Evolutionary conservation across 2,113 vertebrate genomes (phyloP).

Genomic region (Phodopus roborovskii): DNA sequence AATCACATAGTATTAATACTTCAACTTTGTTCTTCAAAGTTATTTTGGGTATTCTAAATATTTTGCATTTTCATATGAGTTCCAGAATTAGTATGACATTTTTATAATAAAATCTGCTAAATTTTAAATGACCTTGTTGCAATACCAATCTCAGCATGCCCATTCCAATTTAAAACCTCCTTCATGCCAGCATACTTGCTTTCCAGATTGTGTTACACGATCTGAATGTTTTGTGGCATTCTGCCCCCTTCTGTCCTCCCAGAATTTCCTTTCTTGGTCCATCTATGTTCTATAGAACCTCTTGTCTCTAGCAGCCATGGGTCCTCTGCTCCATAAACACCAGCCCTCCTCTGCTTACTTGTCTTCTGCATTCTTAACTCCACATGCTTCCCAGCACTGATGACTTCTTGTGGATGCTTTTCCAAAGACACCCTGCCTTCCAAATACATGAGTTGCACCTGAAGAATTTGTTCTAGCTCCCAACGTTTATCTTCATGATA

Average conservation of each 20-base stretch:
- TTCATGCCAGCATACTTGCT: neutral
- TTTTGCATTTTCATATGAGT: slow-evolving; percentile 47
- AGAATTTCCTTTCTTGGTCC: neutral
- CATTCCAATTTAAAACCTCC: neutral
- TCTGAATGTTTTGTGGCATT: neutral
- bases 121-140: neutral
- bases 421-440: neutral
- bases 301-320: neutral
- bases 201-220: neutral
- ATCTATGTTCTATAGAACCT: neutral
- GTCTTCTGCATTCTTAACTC: neutral
- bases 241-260: neutral
- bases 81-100: slow-evolving; percentile 53
- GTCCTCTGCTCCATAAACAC: neutral
- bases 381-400: neutral
- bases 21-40: slow-evolving; percentile 62
- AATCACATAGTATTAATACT: slow-evolving; percentile 51
- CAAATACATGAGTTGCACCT: neutral
- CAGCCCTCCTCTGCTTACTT: neutral
- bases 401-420: neutral
- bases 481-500: slow-evolving; percentile 12
- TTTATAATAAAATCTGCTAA: slow-evolving; percentile 36
- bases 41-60: slow-evolving; percentile 58
- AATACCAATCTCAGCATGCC: neutral
- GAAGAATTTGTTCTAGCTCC: neutral